Base-by-base conservation (phyloP, 2,888 invertebrate genomes). In the Aporophyla lueneburgensis region DNA sequence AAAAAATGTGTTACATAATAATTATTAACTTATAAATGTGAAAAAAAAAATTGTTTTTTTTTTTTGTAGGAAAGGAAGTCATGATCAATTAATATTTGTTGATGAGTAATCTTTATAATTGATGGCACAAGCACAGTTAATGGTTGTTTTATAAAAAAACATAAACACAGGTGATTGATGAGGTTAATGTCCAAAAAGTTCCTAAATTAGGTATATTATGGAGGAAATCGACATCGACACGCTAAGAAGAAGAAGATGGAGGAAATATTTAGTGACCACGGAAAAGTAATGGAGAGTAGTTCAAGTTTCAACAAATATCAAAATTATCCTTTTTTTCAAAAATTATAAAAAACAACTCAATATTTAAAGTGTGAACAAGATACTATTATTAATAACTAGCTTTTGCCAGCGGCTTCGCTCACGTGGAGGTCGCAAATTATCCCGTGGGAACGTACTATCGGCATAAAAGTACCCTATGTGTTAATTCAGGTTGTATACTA, bases 101-200 rank as follows among this genome's bases (percentile, higher is more conserved):
- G 63, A 81, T 70, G 65, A 75, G 43, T 73, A 73, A 76, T 81
- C 74, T 75, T 69, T 69, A 49, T 86, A 84, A 83, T 74, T 79
- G 76, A 85, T 86, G 56, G 43, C 3, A 2, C 1, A 43, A 9
- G 70, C 33, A 24, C 67, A 53, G 33, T 54, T 65, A 54, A 71
- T 76, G 63, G 58, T 71, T 66, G 72, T 74, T 68, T 67, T 74
- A 67, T 71, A 74, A 70, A 74, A 33, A 76, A 72, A 73, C 53
- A 76, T 63, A 40, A 61, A 72, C 59, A 81, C 46, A 27, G 33
- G 40, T 81, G 79, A 81, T 83, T 79, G 83, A 83, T 83, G 83
- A 83, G 79, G 43, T 79, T 54, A 59, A 67, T 53, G 14, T 67
- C 53, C 33, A 74, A 83, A 81, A 83, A 68, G 59, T 83, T 81